Percentiles rank a stretch among this genome's conserved stretches.
phyloP scores from a whole-genome alignment of 2,113 vertebrate species.

The Cryptotis parvus region DNA sequence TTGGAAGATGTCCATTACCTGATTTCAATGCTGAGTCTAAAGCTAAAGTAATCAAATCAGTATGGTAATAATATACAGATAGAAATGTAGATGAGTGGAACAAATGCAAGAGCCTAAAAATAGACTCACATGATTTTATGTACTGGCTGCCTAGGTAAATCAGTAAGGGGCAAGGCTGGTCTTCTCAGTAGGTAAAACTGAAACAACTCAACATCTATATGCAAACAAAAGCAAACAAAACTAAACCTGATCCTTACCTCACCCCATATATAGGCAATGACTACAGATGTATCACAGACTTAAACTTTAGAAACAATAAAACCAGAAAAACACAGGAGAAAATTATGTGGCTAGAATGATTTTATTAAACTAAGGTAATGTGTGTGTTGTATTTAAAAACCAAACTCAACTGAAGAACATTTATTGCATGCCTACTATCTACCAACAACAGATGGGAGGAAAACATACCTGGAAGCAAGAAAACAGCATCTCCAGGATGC shows the following conservation, averaged over 20 bases:
- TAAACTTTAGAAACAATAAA: conserved; percentile 21
- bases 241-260: not conserved
- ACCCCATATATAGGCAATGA: conserved; percentile 7
- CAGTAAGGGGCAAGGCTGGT: not conserved
- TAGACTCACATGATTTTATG: not conserved
- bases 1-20: not conserved
- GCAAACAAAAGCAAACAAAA: not conserved
- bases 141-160: conserved; percentile 8
- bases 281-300: conserved; percentile 2
- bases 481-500: not conserved
- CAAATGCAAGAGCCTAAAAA: not conserved
- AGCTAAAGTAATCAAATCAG: not conserved
- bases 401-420: conserved; percentile 23
- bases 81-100: not conserved
- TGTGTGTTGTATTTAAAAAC: not conserved
- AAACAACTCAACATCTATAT: not conserved
- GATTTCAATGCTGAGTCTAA: conserved; percentile 27
- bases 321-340: conserved; percentile 23
- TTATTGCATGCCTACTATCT: not conserved
- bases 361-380: conserved; percentile 42
- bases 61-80: not conserved
- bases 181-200: conserved; percentile 19
- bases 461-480: not conserved
- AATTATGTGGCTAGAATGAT: conserved; percentile 14
- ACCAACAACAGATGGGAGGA: not conserved